These are phyloP conservation scores for Scomber scombrus DNA, from an alignment of 2,113 vertebrate species.

Conservation along the genomic window DNA sequence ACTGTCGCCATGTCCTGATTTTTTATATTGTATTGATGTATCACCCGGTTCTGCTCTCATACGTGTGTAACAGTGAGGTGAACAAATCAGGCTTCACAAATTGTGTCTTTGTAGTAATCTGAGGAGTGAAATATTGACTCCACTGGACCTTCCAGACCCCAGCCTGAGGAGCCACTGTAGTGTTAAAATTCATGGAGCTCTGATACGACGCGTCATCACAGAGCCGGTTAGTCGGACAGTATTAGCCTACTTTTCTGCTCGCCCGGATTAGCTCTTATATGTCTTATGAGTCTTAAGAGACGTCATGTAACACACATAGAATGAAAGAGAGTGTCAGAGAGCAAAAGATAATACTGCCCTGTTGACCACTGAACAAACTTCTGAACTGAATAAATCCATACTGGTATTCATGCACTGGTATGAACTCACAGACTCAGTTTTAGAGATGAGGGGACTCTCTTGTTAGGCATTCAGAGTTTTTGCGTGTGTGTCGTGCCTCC, in stretches of 20 bases:
- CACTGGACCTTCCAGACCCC: background rate
- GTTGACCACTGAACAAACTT: conserved; percentile 1
- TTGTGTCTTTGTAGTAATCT: background rate
- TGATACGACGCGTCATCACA: conserved; percentile 15
- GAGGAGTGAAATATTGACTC: conserved; percentile 8
- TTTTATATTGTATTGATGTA: background rate
- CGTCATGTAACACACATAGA: background rate
- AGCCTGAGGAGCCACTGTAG: background rate
- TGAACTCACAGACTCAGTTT: background rate
- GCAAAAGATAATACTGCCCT: background rate
- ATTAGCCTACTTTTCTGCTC: conserved; percentile 48
- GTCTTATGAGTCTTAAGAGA: conserved; percentile 16
- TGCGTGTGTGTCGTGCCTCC: background rate
- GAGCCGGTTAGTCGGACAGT: conserved; percentile 19
- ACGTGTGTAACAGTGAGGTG: background rate
- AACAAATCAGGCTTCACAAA: background rate
- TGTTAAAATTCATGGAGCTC: conserved; percentile 26
- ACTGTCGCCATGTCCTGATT: background rate
- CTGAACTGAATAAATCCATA: conserved; percentile 21
- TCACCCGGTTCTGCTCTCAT: background rate
- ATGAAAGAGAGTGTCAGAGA: background rate
- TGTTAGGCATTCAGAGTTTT: conserved; percentile 32
- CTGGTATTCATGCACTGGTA: background rate
- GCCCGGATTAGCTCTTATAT: conserved; percentile 43
- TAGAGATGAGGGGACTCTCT: conserved; percentile 7